Base-by-base conservation (phyloP, 2,113 vertebrate species). In the Phylloscopus trochilus region DNA sequence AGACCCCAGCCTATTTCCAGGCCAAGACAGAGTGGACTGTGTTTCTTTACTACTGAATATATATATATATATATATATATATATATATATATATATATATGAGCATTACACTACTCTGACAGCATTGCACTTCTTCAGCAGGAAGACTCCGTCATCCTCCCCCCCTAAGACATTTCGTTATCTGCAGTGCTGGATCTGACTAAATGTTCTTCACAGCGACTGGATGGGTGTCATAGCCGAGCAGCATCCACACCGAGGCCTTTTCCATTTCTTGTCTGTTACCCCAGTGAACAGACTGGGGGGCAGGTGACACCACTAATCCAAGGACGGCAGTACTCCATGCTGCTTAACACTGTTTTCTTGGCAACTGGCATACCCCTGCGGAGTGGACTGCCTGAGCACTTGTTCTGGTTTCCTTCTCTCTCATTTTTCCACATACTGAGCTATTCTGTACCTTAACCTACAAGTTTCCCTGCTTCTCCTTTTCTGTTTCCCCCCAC, bases 241-340 rank as follows among this genome's bases (percentile, higher is more conserved):
- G 6, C 17, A 3, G 43, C 0, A 4, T 1, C 4, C 1, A 4
- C 20, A 44, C 3, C 2, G 0, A 21, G 67, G 35, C 43, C 52
- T 33, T 15, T 60, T 17, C 52, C 8, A 8, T 20, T 47, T 9
- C 64, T 8, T 10, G 7, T 18, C n/a, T 24, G 20, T 0, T 18
- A 10, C 8, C n/a, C 15, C 52, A 14, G 26, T 0, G 63, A 58
- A 39, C 1, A 44, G n/a, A 23, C 0, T 1, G 9, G 8, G 1
- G 6, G 21, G n/a, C 27, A 44, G 9, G 31, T 12, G 53, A 20
- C 28, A 13, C 11, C 8, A 4, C 13, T 2, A 18, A 31, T 46
- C 23, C 21, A 28, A 28, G 4, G 44, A 15, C 44, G n/a, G 64
- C 9, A 9, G 11, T 0, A 4, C 3, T 28, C 19, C 44, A 0